Evolutionary conservation across 2,113 vertebrate genomes (phyloP).

Genomic region (Pteronura brasiliensis): DNA sequence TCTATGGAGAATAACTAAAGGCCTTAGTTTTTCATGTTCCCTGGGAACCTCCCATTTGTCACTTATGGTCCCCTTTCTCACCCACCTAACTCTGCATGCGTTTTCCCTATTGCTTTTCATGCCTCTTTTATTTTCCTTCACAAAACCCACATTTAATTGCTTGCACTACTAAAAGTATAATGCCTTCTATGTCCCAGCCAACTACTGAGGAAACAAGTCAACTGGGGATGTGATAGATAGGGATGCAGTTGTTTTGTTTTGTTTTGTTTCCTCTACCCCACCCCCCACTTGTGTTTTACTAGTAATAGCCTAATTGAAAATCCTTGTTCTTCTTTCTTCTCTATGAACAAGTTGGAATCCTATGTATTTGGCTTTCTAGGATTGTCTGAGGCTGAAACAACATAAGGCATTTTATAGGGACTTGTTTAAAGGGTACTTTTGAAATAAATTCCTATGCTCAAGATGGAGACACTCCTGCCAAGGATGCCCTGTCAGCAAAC

Average conservation of each 20-base stretch:
- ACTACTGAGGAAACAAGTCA: slow-evolving; percentile 22
- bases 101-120: neutral
- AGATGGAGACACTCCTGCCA: neutral
- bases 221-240: neutral
- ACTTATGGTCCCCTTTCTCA: neutral
- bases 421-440: neutral
- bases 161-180: neutral
- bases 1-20: neutral
- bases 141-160: neutral
- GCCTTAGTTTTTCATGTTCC: neutral
- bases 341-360: neutral
- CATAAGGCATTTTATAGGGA: neutral
- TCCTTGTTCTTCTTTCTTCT: neutral
- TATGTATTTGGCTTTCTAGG: neutral
- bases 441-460: neutral
- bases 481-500: neutral
- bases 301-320: neutral
- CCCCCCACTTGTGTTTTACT: neutral
- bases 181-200: neutral
- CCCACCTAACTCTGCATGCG: neutral
- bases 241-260: neutral
- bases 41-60: neutral
- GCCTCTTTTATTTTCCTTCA: neutral
- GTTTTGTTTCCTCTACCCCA: neutral
- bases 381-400: neutral